Evolutionary conservation across 2,797 vertebrate species (phyloP), one percentile per base, ranked within the genome.

Genomic region (Trachops cirrhosus): DNA sequence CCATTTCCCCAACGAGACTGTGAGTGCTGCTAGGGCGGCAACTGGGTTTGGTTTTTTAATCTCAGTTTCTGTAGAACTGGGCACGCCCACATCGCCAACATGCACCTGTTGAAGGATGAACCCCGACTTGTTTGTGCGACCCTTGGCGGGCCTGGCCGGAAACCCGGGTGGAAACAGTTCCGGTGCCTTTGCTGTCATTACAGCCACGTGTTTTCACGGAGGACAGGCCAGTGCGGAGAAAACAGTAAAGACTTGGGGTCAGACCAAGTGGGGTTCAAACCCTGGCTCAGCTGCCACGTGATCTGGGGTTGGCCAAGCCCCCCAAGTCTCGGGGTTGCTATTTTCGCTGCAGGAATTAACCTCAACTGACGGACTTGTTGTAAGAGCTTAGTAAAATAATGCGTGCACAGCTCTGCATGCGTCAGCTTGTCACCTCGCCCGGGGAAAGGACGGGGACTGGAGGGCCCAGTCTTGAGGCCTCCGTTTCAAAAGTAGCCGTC

Each of bases 381-480:
- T 41, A 8, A 46, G 9, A 5, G 9, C 18, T 2, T 21, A 84
- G 15, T 32, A 34, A 26, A 57, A 26, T 37, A 12, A 7, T 4
- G 0, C 2, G 0, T 0, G 0, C 21, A 0, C 12, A 9, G 15
- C 57, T 54, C 19, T 6, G 22, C 14, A 4, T 18, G 18, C 44
- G 3, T 18, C 0, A 0, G 12, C 24, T 34, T 50, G 70, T 37
- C 44, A 59, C n/a, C 44, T 59, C 12, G 2, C 29, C 84, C 22
- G 16, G n/a, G 37, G 71, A 64, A 46, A n/a, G 32, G 41, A 34
- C 1, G 0, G n/a, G 41, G 57, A 41, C 5, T 16, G 1, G 4
- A 24, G 9, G 32, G 29, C 16, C 24, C 57, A 12, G 37, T 32
- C 41, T 14, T 5, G 24, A 19, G 41, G 62, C 22, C 6, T 37